Evolutionary conservation across 1,140 invertebrate genomes (phyloP).

Genomic region (Macrosteles quadrilineatus): DNA sequence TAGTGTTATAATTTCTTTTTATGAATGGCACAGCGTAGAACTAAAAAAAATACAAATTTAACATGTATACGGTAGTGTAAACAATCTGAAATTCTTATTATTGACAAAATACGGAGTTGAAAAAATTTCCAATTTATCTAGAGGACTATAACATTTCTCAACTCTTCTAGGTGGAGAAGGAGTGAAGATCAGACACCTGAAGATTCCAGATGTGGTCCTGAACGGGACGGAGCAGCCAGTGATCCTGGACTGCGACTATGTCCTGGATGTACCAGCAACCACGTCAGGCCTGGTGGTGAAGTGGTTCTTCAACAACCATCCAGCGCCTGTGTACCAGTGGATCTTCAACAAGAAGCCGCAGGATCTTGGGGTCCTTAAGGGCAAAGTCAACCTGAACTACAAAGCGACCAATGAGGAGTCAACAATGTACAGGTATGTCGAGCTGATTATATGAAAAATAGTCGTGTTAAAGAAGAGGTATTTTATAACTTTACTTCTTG

Average conservation of each 20-base stretch:
- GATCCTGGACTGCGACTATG: constrained; percentile 76
- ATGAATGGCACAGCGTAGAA: too few species aligned
- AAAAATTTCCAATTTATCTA: too few species aligned
- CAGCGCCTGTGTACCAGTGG: constrained; percentile 76
- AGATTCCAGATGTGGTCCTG: constrained; percentile 65
- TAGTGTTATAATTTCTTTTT: too few species aligned
- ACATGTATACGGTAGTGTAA: too few species aligned
- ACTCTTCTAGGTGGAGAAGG: constrained; percentile 58
- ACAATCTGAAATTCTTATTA: too few species aligned
- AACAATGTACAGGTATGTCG: constrained; percentile 58
- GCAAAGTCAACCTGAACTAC: constrained; percentile 64
- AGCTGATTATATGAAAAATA: too few species aligned
- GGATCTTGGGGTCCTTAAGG: constrained; percentile 55
- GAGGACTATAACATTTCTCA: too few species aligned
- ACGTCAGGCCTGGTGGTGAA: constrained; percentile 68
- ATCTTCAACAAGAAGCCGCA: constrained; percentile 62
- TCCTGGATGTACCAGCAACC: constrained; percentile 49
- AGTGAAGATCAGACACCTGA: constrained; percentile 65
- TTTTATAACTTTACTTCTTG: too few species aligned
- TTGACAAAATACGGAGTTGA: too few species aligned
- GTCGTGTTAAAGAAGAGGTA: too few species aligned
- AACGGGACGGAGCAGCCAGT: constrained; percentile 64
- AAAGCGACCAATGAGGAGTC: constrained; percentile 57
- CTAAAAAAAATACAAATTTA: too few species aligned
- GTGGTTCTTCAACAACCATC: constrained; percentile 72